Evolutionary conservation across 2,113 vertebrate species (phyloP), one percentile per base, ranked within the genome.

Genomic region (Podiceps cristatus): DNA sequence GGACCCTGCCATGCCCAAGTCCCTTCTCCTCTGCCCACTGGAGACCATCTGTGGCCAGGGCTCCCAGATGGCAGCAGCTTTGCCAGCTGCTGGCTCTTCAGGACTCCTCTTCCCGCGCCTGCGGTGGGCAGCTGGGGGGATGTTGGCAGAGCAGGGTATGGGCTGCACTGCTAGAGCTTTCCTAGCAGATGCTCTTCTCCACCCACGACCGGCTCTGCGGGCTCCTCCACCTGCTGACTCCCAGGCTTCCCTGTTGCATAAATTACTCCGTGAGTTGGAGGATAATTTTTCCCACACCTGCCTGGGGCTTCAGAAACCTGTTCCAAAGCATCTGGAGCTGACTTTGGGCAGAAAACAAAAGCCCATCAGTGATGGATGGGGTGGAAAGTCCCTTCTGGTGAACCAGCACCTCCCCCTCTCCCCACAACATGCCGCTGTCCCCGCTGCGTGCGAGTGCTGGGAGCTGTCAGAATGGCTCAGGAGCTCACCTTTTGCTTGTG

Each of bases 51-150:
- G 12, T 71, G 79, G 92, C 74, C 84, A 81, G 74, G 69, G 35
- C 59, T 85, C 78, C 62, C 84, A 96, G 81, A 88, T 94, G 95
- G 96, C 12, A 42, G 66, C 42, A 80, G 85, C 75, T 79, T 16
- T 53, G 53, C 71, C 95, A 97, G 96, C 74, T 96, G 92, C 85
- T 82, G 81, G 60, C 96, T 88, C 90, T 53, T 93, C 75, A 94
- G 87, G 74, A 82, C 45, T 83, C 33, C 58, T 87, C 80, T 94
- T 55, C 49, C 66, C 1, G 0, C 71, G 49, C 40, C 93, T 35
- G 20, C 17, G 10, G 33, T 45, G 93, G 95, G 64, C 64, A 67
- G 35, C 0, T 68, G 64, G 83, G 72, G 71, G 64, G 60, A 17
- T 69, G 84, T 52, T 96, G 93, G 95, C 93, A 91, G 88, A 72